A percentile compares a stretch with the other conserved stretches of the same genome.
Conservation (phyloP, 53 echinoderm and acorn worm species). For the Crossaster papposus region DNA sequence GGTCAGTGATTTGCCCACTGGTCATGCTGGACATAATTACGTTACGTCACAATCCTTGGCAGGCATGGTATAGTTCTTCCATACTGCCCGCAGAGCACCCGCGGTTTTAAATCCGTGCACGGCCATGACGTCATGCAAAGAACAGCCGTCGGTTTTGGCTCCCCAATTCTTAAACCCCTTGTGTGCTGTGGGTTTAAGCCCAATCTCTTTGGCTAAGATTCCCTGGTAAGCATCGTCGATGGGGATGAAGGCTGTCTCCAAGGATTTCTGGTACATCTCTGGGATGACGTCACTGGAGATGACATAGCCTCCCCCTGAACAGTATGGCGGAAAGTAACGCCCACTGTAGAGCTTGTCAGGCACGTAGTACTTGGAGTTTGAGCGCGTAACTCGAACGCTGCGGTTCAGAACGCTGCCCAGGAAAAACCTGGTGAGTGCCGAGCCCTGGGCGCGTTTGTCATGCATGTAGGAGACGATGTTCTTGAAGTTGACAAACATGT, state of each 20-base stretch:
- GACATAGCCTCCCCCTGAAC: constrained; percentile 89
- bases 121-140: constrained; percentile 79
- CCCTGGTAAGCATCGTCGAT: constrained; percentile 98
- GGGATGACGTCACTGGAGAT: constrained; percentile 82
- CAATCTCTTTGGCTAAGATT: constrained; percentile 79
- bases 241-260: constrained; percentile 86
- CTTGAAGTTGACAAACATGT: constrained; percentile 95
- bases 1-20: too few relatives aligned
- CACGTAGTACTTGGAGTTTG: constrained; percentile 85
- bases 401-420: constrained; percentile 77
- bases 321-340: constrained; percentile 89
- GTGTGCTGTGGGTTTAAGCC: constrained; percentile 68
- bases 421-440: constrained; percentile 67
- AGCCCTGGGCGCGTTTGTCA: constrained; percentile 59
- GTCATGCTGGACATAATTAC: too few relatives aligned
- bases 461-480: constrained; percentile 72
- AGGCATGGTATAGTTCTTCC: constrained; percentile 80
- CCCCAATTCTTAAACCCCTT: constrained; percentile 92
- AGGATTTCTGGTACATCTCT: constrained; percentile 78
- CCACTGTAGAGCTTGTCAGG: constrained; percentile 85
- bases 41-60: background rate
- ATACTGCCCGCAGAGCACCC: constrained; percentile 72
- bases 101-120: constrained; percentile 87
- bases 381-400: constrained; percentile 74
- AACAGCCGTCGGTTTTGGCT: constrained; percentile 84